A percentile compares a stretch with the other conserved stretches of the same genome.
Evolutionary conservation across 2,888 invertebrate genomes (phyloP).

Genomic region (Chrysodeixis includens): DNA sequence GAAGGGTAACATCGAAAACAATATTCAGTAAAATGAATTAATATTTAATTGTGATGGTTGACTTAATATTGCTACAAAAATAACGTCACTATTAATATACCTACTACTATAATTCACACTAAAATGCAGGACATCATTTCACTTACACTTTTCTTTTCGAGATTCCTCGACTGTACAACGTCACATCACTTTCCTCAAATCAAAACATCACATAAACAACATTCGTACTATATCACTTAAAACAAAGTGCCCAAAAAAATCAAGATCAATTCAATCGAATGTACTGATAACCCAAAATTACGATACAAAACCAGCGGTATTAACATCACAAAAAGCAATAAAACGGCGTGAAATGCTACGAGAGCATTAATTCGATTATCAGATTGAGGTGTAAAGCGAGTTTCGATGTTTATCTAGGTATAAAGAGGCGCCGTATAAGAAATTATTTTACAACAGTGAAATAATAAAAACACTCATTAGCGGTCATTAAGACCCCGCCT

Average conservation of each 20-base stretch:
- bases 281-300: conserved; percentile 86
- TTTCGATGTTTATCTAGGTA: conserved; percentile 89
- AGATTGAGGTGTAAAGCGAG: conserved; percentile 89
- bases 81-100: no score
- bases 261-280: conserved; percentile 85
- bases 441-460: conserved; percentile 88
- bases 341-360: conserved; percentile 87
- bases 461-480: conserved; percentile 89
- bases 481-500: conserved; percentile 86
- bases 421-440: conserved; percentile 87
- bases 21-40: background rate
- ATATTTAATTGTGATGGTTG: background rate
- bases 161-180: background rate
- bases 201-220: conserved; percentile 60
- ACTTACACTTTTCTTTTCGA: background rate
- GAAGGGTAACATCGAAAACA: background rate
- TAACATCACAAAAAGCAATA: conserved; percentile 86
- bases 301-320: conserved; percentile 80
- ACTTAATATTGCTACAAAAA: background rate
- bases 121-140: background rate
- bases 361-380: conserved; percentile 89
- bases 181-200: conserved; percentile 24
- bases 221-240: conserved; percentile 59
- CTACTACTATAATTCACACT: no score
- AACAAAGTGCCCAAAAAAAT: conserved; percentile 66